Base-by-base conservation (phyloP, 2,888 invertebrate species). In the Amorpha juglandis region DNA sequence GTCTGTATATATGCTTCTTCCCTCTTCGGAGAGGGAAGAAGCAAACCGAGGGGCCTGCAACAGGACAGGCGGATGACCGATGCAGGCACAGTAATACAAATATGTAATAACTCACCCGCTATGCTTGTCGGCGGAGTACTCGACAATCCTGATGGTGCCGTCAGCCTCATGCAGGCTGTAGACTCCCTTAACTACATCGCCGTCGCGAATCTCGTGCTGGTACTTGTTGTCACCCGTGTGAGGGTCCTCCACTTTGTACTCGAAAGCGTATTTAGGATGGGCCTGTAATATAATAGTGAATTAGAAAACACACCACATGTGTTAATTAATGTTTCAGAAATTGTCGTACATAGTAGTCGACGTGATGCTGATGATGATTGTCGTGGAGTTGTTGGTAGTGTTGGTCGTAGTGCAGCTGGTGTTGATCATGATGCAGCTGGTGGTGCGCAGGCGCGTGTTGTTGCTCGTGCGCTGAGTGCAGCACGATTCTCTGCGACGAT, bases 151-250 rank as follows among this genome's bases (percentile, higher is more conserved):
- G 70, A 88, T 75, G 72, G 91, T 88, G 68, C 92, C 92, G 66
- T 88, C 90, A 38, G 92, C 87, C 73, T 93, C 89, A 70, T 90
- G 88, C 52, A 92, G 81, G 50, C 86, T 86, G 82, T 95, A 95
- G 77, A 91, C 74, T 33, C 95, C 95, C 77, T 92, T 89, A 62
- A 95, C 94, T 63, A 87, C 89, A 74, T 94, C 91, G 58, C 94
- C 95, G 82, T 92, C 90, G 64, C 88, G 85, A 71, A 84, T 84
- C 78, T 94, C 94, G 58, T 88, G 83, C 80, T 91, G 91, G 68
- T 78, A 76, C 80, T 92, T 92, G 76, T 84, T 78, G 81, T 94
- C 94, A 16, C 90, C 90, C 62, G 93, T 94, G 77, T 92, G 90
- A 51, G 79, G 74, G 7, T 78, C 69, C 72, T 78, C 77, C 73